Conservation (phyloP, 2,888 invertebrate genomes). For the Brachypalpus laphriformis region DNA sequence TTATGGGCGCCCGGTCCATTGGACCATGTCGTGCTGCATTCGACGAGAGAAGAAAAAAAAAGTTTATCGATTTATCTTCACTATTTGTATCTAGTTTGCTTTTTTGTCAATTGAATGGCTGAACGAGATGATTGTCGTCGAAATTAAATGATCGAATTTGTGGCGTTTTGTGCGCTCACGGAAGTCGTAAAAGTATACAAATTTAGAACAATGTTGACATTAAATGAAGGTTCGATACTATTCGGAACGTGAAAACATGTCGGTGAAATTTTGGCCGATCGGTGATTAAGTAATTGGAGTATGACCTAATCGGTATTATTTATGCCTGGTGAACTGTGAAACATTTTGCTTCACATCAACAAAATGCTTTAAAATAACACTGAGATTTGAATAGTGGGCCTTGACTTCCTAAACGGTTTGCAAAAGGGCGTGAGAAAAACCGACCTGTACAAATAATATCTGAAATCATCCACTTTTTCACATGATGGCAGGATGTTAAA, state of each 20-base stretch:
- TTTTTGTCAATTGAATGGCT: constrained; percentile 40
- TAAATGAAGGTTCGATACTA: background rate
- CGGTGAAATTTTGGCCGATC: constrained; percentile 5
- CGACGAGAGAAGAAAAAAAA: background rate
- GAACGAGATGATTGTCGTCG: constrained; percentile 27
- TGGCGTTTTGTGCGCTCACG: constrained; percentile 25
- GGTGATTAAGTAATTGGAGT: constrained; percentile 29
- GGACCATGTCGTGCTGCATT: constrained; percentile 35
- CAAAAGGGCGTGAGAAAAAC: no score
- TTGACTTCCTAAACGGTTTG: background rate
- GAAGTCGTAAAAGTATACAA: constrained; percentile 50
- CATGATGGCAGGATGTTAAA: no score
- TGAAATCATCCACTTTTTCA: no score
- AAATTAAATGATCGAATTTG: constrained; percentile 37
- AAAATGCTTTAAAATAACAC: background rate
- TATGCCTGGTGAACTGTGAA: constrained; percentile 29
- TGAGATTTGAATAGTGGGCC: background rate
- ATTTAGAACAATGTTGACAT: constrained; percentile 44
- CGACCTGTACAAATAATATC: no score
- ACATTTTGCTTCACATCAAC: background rate
- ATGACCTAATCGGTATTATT: constrained; percentile 44
- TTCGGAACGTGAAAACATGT: background rate
- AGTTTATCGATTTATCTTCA: background rate
- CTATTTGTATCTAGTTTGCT: constrained; percentile 41
- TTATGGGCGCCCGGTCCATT: constrained; percentile 55